A percentile compares a stretch with the other conserved stretches of the same genome.
These are phyloP conservation scores for Micropterix aruncella DNA, from an alignment of 2,888 invertebrate species.

Conservation along the genomic window DNA sequence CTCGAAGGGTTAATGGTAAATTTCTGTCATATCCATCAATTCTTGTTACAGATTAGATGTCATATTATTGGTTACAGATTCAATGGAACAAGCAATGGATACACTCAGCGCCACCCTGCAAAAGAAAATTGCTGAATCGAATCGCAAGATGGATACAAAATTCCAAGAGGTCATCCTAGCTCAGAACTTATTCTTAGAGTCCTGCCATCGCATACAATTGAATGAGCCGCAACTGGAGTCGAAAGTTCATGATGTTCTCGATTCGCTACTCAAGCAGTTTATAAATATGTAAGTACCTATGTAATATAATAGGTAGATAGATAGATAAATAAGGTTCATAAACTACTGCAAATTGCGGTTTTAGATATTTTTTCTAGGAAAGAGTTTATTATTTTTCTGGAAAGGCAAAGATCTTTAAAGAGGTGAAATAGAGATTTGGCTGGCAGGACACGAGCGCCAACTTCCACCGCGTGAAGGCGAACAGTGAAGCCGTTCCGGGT, in stretches of 20 bases:
- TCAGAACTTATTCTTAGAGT: slow-evolving; percentile 50
- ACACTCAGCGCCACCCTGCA: slow-evolving; percentile 12
- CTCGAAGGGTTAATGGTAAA: too few species aligned
- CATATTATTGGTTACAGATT: slow-evolving; percentile 10
- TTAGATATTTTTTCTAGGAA: too few species aligned
- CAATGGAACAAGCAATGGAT: slow-evolving; percentile 9
- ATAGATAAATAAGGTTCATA: too few species aligned
- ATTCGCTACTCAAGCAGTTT: slow-evolving; percentile 46
- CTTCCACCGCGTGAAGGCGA: too few species aligned
- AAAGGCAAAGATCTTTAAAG: too few species aligned
- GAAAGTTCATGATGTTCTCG: slow-evolving; percentile 45
- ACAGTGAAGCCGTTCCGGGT: too few species aligned
- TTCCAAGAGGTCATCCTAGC: slow-evolving; percentile 44
- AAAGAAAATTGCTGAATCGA: slow-evolving; percentile 16
- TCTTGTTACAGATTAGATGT: too few species aligned
- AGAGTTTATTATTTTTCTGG: too few species aligned
- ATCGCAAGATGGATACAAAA: slow-evolving; percentile 24
- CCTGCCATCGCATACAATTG: slow-evolving; percentile 49
- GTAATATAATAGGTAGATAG: too few species aligned
- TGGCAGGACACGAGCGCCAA: too few species aligned
- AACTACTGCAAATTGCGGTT: too few species aligned
- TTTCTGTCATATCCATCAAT: not conserved
- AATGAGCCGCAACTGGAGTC: slow-evolving; percentile 44
- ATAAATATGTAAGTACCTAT: slow-evolving; percentile 42
- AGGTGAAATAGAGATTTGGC: too few species aligned